These are phyloP conservation scores for Nomada fucata DNA, from an alignment of 2,888 invertebrate genomes.

Conservation along the genomic window DNA sequence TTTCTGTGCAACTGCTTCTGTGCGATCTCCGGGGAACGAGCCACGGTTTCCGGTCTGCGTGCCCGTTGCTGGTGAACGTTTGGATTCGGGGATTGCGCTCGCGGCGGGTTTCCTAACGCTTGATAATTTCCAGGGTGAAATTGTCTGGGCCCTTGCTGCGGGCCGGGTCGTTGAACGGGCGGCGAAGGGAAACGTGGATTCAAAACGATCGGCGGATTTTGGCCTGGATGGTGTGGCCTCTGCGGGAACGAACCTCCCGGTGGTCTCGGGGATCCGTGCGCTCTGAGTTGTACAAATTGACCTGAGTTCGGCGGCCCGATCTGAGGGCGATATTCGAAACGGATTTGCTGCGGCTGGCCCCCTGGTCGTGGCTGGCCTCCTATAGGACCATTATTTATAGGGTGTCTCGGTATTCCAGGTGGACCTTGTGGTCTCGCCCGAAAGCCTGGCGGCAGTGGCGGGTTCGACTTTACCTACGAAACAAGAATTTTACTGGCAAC, in stretches of 20 bases:
- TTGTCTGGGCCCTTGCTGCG: slow-evolving; percentile 57
- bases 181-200: slow-evolving; percentile 56
- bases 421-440: slow-evolving; percentile 76
- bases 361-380: slow-evolving; percentile 84
- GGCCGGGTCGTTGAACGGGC: slow-evolving; percentile 40
- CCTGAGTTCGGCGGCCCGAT: slow-evolving; percentile 83
- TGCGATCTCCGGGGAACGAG: slow-evolving; percentile 27
- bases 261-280: slow-evolving; percentile 68
- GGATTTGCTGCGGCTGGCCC: slow-evolving; percentile 86
- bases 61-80: slow-evolving; percentile 23
- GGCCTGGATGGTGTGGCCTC: slow-evolving; percentile 55
- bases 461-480: slow-evolving; percentile 74
- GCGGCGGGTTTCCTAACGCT: slow-evolving; percentile 46
- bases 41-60: slow-evolving; percentile 14
- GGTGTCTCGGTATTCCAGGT: slow-evolving; percentile 73
- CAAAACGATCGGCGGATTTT: slow-evolving; percentile 34
- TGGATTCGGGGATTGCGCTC: slow-evolving; percentile 45
- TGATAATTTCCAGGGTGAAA: slow-evolving; percentile 55
- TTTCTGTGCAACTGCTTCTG: slow-evolving; percentile 65
- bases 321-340: slow-evolving; percentile 85
- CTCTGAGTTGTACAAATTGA: slow-evolving; percentile 70
- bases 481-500: slow-evolving; percentile 50
- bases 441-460: slow-evolving; percentile 66
- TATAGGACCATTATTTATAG: slow-evolving; percentile 75
- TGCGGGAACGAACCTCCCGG: slow-evolving; percentile 61